Evolutionary conservation across 2,888 invertebrate species (phyloP), one percentile per base, ranked within the genome.

Genomic region (Mongoloraphidia duomilia): DNA sequence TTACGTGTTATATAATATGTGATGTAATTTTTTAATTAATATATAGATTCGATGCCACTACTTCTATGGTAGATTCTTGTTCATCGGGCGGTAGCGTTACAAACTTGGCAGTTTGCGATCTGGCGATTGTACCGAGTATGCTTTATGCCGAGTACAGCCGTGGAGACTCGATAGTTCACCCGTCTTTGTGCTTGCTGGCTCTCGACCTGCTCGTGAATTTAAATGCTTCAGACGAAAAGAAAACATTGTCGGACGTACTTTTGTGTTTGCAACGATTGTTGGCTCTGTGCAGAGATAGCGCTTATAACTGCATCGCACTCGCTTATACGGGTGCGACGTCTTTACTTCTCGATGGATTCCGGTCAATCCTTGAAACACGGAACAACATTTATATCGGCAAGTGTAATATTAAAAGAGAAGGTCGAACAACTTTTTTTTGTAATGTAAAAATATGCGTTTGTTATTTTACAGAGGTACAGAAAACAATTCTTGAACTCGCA

Each of bases 401-500:
- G 26, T 26, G 26, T 26, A 26, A 26, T 26, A 26, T 6, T 26
- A 26, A 26, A 17, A 17, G 17, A 17, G 17, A 17, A 17, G 17
- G 4, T 4, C 17, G 17, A 39, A 40, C 40, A 41, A 46, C 39
- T 9, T 48, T 12, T 34, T 14, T n/a, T n/a, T 14, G 3, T n/a
- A 17, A 17, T 17, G 4, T 17, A 17, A 3, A 17, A 26, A 26
- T 26, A 3, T 26, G 5, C 6, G 3, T 26, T 6, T 3, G 2
- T n/a, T 6, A 12, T 37, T 47, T 61, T 59, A 46, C 63, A 80
- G 83, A 82, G 51, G 65, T 84, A 12, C 83, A 82, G 55, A 72
- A 75, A 56, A 76, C 79, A 44, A 71, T 81, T 46, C 63, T 84
- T 40, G 80, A 82, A 61, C 70, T 84, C 44, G 71, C 83, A 39